A percentile compares a stretch with the other conserved stretches of the same genome.
Conservation (phyloP, 2,113 vertebrate species). For the Balaenoptera acutorostrata region DNA sequence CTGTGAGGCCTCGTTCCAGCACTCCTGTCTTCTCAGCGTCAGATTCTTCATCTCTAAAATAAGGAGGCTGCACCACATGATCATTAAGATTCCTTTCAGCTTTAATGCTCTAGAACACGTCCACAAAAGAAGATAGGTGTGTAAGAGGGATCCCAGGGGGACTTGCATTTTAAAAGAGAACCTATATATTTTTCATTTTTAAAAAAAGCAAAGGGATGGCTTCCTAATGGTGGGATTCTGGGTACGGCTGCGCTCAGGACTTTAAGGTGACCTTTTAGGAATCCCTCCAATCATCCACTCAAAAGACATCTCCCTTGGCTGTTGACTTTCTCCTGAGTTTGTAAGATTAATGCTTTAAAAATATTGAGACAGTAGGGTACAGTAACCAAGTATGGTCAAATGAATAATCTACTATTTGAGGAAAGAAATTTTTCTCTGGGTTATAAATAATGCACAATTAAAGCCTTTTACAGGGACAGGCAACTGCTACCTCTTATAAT, state of each 20-base stretch:
- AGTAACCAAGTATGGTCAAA: background rate
- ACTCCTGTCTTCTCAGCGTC: background rate
- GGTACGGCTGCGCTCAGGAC: background rate
- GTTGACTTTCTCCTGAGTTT: background rate
- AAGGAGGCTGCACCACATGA: background rate
- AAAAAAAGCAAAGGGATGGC: background rate
- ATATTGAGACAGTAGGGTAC: background rate
- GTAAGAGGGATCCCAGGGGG: background rate
- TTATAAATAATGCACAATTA: constrained; percentile 37
- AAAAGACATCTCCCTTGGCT: background rate
- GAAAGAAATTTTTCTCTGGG: background rate
- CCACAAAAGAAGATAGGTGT: background rate
- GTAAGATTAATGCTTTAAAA: background rate
- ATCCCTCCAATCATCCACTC: background rate
- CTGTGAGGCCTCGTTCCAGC: background rate
- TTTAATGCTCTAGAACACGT: background rate
- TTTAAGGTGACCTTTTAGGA: background rate
- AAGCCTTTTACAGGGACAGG: background rate
- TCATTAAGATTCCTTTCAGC: background rate
- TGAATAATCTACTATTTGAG: constrained; percentile 19
- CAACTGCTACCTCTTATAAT: background rate
- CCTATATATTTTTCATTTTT: background rate
- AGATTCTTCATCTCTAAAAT: background rate
- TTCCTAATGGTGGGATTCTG: background rate
- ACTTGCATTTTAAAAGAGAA: background rate